Conservation (phyloP, 2,797 vertebrate genomes). For the Enteromius treurensis region DNA sequence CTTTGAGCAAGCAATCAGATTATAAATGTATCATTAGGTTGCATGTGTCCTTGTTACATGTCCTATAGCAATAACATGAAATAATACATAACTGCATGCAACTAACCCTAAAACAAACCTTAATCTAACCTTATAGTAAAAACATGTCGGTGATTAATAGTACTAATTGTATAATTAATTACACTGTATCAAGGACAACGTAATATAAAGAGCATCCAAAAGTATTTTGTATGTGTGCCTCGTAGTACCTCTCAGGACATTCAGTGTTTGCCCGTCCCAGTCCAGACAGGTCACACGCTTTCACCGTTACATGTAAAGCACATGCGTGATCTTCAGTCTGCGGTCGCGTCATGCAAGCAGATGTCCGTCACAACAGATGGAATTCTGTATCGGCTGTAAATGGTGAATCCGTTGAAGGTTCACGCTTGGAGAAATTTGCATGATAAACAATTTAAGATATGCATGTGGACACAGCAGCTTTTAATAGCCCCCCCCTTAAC, state of each 20-base stretch:
- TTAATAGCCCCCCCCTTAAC: slow-evolving; percentile 33
- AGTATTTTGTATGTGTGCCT: neutral
- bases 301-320: slow-evolving; percentile 35
- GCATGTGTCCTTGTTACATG: neutral
- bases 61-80: neutral
- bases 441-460: slow-evolving; percentile 84
- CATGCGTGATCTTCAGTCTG: slow-evolving; percentile 28
- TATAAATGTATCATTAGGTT: neutral
- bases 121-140: neutral
- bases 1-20: neutral
- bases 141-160: neutral
- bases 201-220: neutral
- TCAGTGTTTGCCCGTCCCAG: neutral
- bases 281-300: slow-evolving; percentile 43
- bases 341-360: slow-evolving; percentile 36
- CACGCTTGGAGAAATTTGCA: slow-evolving; percentile 76
- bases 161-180: slow-evolving; percentile 3
- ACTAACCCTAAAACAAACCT: neutral
- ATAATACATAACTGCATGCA: neutral
- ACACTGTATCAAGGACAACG: neutral
- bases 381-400: slow-evolving; percentile 68
- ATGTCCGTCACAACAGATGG: slow-evolving; percentile 56
- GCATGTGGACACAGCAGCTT: slow-evolving; percentile 66
- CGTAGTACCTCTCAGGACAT: neutral
- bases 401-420: slow-evolving; percentile 66